Conservation (phyloP, 2,888 invertebrate species). For the Plagodis dolabraria region DNA sequence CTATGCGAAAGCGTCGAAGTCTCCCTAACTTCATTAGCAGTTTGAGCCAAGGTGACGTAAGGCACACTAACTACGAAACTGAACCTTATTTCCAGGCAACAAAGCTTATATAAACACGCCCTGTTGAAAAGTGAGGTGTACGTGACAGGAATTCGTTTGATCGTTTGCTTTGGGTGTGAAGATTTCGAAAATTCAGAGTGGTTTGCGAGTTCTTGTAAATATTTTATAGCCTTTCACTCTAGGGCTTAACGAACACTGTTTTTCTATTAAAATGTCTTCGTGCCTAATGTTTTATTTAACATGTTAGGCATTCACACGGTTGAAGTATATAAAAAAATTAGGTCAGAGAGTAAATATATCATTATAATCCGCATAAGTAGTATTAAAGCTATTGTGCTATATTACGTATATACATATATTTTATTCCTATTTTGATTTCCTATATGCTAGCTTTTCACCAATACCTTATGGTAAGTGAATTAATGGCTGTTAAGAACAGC, state of each 20-base stretch:
- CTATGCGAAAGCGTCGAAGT: constrained; percentile 40
- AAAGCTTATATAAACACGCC: constrained; percentile 17
- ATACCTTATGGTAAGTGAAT: too few species aligned
- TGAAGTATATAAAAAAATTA: too few species aligned
- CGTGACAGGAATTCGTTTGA: constrained; percentile 55
- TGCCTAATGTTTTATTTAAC: too few species aligned
- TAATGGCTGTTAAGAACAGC: too few species aligned
- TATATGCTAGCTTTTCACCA: too few species aligned
- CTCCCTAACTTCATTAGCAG: constrained; percentile 57
- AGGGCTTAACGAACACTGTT: constrained; percentile 1
- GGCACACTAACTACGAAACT: constrained; percentile 7
- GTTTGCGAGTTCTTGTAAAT: constrained; percentile 22
- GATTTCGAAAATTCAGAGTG: constrained; percentile 35
- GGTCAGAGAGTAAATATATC: too few species aligned
- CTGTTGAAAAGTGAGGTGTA: constrained; percentile 25
- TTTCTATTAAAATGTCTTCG: too few species aligned
- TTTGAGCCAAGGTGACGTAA: constrained; percentile 40
- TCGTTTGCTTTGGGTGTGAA: constrained; percentile 39
- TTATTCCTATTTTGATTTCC: too few species aligned
- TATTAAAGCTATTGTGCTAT: too few species aligned
- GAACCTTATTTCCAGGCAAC: constrained; percentile 14
- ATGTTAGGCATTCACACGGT: too few species aligned
- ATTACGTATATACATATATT: too few species aligned
- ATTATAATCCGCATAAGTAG: too few species aligned
- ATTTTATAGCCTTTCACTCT: constrained; percentile 20